Evolutionary conservation across 2,797 vertebrate species (phyloP), one percentile per base, ranked within the genome.

Genomic region (Phoebastria nigripes): DNA sequence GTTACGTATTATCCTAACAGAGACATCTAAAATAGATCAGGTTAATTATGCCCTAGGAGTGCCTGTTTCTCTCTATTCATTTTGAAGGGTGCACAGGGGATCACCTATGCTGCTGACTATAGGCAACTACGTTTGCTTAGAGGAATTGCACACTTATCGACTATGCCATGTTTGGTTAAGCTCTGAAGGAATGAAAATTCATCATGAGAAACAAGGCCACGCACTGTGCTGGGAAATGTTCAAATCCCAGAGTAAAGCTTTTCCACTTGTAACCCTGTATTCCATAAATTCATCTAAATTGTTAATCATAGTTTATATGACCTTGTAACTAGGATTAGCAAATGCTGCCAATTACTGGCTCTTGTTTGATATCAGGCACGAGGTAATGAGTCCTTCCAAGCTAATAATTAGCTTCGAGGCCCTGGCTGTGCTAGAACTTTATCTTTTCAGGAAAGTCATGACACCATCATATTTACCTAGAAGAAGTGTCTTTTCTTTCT

Each of bases 181-280:
- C 33, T 82, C 74, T 66, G 59, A 94, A 79, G 59, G 79, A 93
- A 54, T 47, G 12, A 91, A 89, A 93, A 70, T 31, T 70, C 55
- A 49, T 82, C 7, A 2, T 35, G 37, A 72, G 59, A 85, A 92
- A 62, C 0, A 17, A 82, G 55, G 19, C 58, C 44, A 41, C 0
- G 2, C 31, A 52, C 19, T 79, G 33, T 59, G 5, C 54, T 73
- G 55, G 39, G 59, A 85, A 63, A 33, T 84, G 35, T 58, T 95
- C 28, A 77, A 73, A 85, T 73, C 78, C 31, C 31, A 82, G 35
- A 80, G 11, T 33, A 72, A 80, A 82, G 26, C 10, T 87, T 91
- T 89, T 87, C 54, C 33, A 49, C 44, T 74, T 92, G 11, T 77
- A 90, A 47, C 49, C n/a, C 33, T 63, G 2, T 88, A 81, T 71